A percentile compares a stretch with the other conserved stretches of the same genome.
phyloP scores from a whole-genome alignment of 2,888 invertebrate genomes.

The Chalcosyrphus nemorum region DNA sequence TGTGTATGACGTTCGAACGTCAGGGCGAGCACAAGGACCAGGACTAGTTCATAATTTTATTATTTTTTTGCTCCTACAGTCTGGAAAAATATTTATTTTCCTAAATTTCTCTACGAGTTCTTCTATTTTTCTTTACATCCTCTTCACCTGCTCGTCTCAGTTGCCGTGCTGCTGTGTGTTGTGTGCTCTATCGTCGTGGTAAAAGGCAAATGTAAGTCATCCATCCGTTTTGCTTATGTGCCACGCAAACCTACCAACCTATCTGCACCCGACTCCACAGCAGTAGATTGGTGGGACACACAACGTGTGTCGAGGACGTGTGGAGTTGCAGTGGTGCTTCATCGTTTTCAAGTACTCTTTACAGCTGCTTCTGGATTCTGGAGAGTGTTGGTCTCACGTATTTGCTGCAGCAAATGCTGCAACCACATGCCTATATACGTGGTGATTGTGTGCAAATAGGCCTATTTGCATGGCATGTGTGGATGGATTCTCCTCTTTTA shows the following conservation, averaged over 20 bases:
- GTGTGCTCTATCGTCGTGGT: constrained; percentile 19
- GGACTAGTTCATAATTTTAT: constrained; percentile 54
- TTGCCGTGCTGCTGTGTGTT: not conserved
- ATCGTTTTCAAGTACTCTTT: constrained; percentile 43
- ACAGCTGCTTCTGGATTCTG: constrained; percentile 66
- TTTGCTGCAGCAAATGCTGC: constrained; percentile 1
- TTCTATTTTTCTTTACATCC: constrained; percentile 22
- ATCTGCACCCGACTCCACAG: constrained; percentile 46
- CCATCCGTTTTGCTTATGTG: constrained; percentile 57
- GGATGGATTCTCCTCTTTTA: constrained; percentile 62
- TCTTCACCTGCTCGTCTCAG: constrained; percentile 13
- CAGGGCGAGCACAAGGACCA: not conserved
- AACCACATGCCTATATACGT: not conserved
- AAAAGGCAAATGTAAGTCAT: constrained; percentile 67
- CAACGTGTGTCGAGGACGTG: not conserved
- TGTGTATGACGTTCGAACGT: not conserved
- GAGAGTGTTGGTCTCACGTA: constrained; percentile 19
- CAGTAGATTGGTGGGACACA: constrained; percentile 38
- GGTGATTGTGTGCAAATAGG: constrained; percentile 66
- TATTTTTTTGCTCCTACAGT: constrained; percentile 47
- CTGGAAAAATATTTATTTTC: constrained; percentile 69
- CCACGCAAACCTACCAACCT: constrained; percentile 65
- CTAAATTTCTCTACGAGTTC: constrained; percentile 53
- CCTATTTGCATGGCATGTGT: constrained; percentile 62
- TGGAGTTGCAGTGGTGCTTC: constrained; percentile 17